Evolutionary conservation across 2,797 vertebrate genomes (phyloP), one percentile per base, ranked within the genome.

Genomic region (Fundulus diaphanus): DNA sequence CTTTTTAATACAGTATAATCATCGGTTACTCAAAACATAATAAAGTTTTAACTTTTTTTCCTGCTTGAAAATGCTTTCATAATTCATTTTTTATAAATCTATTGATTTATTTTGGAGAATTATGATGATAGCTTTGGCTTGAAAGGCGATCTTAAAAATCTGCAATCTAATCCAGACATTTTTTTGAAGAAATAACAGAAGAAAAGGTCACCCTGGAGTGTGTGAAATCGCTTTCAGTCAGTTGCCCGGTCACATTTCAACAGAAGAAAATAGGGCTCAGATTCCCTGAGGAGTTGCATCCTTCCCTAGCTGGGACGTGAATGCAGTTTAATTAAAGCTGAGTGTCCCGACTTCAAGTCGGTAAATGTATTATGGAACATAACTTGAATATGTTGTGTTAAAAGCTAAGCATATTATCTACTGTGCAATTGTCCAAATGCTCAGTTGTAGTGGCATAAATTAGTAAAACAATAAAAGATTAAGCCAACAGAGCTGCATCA

Each of bases 401-500:
- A 27, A 69, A 37, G 24, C 63, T 42, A 42, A n/a, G n/a, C 13
- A 66, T 27, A 40, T 24, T 8, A 54, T 9, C 51, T 54, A 27
- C 40, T 68, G 3, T 48, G n/a, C 42, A 46, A 29, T 24, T 51
- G 20, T 49, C 12, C 46, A 20, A 27, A 24, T 3, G 35, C 22
- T 66, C 37, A n/a, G 24, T 42, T n/a, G 2, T 37, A 37, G 61
- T 15, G 24, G 33, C 1, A 40, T 11, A 40, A 65, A 63, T 24
- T 63, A 37, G 9, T 37, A 35, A 66, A 78, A 61, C 59, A 33
- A 37, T 51, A 63, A 65, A 33, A 70, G 29, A 70, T 79, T 1
- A 65, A 66, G 73, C 80, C 67, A 77, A 33, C 18, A 71, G 27
- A 66, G 68, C 33, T 29, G 13, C 59, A 61, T 20, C 40, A 18